Conservation (phyloP, 2,113 vertebrate species). For the Oceanites oceanicus region DNA sequence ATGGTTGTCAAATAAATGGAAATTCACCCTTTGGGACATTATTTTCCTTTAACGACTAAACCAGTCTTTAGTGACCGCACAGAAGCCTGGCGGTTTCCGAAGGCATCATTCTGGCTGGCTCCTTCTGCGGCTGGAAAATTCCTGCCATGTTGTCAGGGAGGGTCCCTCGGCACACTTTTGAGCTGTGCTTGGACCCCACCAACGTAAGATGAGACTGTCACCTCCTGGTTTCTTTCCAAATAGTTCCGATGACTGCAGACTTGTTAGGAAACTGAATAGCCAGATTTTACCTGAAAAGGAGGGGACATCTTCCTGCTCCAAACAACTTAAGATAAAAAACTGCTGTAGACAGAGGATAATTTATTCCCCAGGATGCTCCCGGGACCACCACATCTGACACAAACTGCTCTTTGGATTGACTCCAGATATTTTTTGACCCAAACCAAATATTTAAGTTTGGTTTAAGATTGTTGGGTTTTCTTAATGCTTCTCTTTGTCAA, state of each 20-base stretch:
- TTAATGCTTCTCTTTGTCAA: background rate
- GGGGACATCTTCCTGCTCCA: background rate
- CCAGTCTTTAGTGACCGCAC: background rate
- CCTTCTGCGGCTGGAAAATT: background rate
- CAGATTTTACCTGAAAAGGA: background rate
- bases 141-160: background rate
- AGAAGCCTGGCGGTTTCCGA: background rate
- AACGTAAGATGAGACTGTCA: background rate
- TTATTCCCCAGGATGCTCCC: background rate
- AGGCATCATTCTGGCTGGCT: background rate
- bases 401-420: background rate
- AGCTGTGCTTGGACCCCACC: background rate
- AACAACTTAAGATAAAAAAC: background rate
- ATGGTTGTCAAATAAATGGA: background rate
- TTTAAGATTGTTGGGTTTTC: background rate
- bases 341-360: background rate
- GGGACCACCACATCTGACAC: background rate
- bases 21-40: background rate
- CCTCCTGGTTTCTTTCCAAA: background rate
- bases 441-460: background rate
- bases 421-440: background rate
- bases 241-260: background rate
- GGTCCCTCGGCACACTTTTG: background rate
- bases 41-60: background rate
- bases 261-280: background rate